Evolutionary conservation across 2,888 invertebrate species (phyloP), one percentile per base, ranked within the genome.

Genomic region (Orthosia incerta): DNA sequence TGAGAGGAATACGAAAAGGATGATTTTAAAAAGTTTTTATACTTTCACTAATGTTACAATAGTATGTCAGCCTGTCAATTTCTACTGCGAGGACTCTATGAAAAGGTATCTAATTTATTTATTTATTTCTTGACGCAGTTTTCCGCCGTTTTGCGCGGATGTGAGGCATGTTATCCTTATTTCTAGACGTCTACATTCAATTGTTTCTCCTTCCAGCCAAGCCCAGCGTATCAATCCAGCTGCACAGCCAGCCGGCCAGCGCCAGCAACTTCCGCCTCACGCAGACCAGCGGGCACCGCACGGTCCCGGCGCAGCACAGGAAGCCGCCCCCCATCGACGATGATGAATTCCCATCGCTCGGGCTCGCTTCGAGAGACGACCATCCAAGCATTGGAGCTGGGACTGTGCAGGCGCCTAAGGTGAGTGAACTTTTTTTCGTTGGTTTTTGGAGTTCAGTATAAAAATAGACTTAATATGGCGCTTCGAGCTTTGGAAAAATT

Each of bases 221-320:
- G 76, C 96, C 96, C 11, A 94, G 95, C 73, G 93, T 96, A n/a
- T 96, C 96, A 0, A 96, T 96, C 79, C 95, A 95, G 79, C 88
- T 96, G 70, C 96, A 96, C 88, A 94, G 96, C 80, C 95, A 95
- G 84, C 95, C 95, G 20, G 91, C 95, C 0, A 95, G 95, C 85
- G 96, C 96, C 0, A 95, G 95, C 86, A 95, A 95, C 90, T 96
- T 96, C 89, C 90, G 95, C 3, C 88, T 96, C 75, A 95, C 95
- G 9, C 95, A 94, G 87, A 91, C 95, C 0, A 92, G 93, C 76
- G 92, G 91, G 18, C 91, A 91, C 79, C 95, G 95, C 74, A 92
- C 93, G 3, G 87, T 90, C 53, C 92, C 94, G 51, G 78, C 87
- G 50, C 89, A 84, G 51, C 86, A 85, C 31, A 84, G 74, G 76